Conservation (phyloP, 2,113 vertebrate genomes). For the Tetrao urogallus region DNA sequence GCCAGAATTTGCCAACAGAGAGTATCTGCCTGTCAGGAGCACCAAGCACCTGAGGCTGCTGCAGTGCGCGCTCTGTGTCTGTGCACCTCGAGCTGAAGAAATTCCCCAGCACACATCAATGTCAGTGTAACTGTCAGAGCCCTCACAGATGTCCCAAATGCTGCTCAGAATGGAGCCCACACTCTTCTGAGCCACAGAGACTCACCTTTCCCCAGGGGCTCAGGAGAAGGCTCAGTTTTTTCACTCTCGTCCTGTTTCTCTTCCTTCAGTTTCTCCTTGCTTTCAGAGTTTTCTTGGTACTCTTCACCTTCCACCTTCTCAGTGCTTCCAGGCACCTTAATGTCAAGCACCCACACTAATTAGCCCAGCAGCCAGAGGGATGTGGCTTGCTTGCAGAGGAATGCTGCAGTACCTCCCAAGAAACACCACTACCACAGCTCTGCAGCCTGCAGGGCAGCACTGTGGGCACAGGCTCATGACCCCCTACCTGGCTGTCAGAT, state of each 20-base stretch:
- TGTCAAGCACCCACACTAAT: fast-evolving
- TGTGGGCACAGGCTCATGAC: neutral
- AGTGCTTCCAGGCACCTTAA: conserved; percentile 43
- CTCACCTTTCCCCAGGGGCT: conserved; percentile 72
- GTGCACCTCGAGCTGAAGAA: neutral
- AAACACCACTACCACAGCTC: neutral
- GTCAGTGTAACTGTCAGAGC: neutral
- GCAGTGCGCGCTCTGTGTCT: fast-evolving
- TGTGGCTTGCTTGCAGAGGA: neutral
- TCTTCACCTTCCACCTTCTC: conserved; percentile 75
- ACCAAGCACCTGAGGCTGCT: fast-evolving
- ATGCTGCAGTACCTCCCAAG: neutral
- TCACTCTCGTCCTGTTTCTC: conserved; percentile 82
- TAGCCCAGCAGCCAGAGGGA: neutral
- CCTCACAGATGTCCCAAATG: fast-evolving
- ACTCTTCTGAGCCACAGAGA: neutral
- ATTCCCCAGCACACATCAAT: neutral
- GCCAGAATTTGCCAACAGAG: neutral
- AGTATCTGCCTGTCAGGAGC: neutral
- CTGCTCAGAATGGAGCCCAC: fast-evolving
- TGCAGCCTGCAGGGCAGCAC: neutral
- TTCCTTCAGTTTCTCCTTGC: conserved; percentile 72
- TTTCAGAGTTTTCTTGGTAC: conserved; percentile 53
- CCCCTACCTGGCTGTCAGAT: conserved; percentile 82
- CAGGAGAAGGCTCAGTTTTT: conserved; percentile 67